phyloP scores from a whole-genome alignment of 2,888 invertebrate species.

The Apantesis nais region DNA sequence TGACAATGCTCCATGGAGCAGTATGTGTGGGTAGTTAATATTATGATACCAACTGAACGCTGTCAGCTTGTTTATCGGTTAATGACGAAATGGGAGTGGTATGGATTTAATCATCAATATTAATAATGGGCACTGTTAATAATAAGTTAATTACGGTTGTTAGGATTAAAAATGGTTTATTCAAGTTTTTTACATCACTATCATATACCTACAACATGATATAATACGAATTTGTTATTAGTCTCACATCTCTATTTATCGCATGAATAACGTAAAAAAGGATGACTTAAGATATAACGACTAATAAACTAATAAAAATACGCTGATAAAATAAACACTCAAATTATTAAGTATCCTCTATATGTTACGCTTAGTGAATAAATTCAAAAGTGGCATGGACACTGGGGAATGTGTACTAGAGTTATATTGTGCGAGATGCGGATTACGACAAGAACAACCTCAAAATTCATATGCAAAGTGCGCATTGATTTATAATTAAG shows the following conservation, averaged over 20 bases:
- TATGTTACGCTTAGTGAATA: background rate
- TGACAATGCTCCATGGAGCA: background rate
- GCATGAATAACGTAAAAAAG: background rate
- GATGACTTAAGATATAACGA: no score
- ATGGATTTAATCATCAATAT: background rate
- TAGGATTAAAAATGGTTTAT: background rate
- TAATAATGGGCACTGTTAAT: background rate
- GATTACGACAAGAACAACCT: background rate
- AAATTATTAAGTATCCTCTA: no score
- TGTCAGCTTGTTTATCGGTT: background rate
- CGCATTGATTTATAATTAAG: constrained; percentile 10
- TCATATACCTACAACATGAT: background rate
- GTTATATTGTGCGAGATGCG: background rate
- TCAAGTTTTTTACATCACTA: background rate
- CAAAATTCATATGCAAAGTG: background rate
- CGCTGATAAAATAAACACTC: background rate
- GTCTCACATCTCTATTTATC: background rate
- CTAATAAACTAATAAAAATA: background rate
- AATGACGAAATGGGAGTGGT: background rate
- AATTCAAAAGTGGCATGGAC: background rate
- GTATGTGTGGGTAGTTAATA: background rate
- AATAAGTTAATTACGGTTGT: background rate
- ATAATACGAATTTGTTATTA: no score
- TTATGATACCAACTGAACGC: background rate
- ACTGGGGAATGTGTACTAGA: background rate